Conservation (phyloP, 2,113 vertebrate genomes). For the Amblyornis subalaris region DNA sequence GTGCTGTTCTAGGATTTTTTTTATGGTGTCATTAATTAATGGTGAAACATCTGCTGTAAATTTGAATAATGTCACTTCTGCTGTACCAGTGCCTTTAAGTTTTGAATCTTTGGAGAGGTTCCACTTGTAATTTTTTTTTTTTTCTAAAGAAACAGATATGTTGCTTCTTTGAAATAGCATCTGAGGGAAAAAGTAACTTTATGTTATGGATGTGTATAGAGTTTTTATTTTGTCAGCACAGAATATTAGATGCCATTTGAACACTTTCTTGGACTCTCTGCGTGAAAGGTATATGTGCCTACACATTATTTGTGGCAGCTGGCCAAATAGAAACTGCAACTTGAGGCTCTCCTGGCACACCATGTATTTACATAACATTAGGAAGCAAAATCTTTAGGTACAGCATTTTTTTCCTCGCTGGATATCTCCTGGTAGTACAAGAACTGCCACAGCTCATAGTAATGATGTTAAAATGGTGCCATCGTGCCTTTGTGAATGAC, state of each 20-base stretch:
- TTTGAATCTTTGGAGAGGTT: neutral
- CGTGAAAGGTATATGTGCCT: neutral
- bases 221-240: neutral
- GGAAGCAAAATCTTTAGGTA: neutral
- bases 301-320: neutral
- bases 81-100: neutral
- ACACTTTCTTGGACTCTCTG: neutral
- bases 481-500: neutral
- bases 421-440: neutral
- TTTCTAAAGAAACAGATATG: neutral
- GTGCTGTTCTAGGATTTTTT: neutral
- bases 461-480: neutral
- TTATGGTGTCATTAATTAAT: neutral
- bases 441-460: neutral
- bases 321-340: neutral
- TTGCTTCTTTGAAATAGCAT: neutral
- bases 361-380: neutral
- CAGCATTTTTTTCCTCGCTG: neutral
- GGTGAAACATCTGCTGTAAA: neutral
- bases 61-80: neutral
- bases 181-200: neutral
- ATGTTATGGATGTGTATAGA: neutral
- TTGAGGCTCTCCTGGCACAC: neutral
- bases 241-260: neutral
- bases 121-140: neutral